phyloP scores from a whole-genome alignment of 2,888 invertebrate species.

The Lasioglossum malachurum region DNA sequence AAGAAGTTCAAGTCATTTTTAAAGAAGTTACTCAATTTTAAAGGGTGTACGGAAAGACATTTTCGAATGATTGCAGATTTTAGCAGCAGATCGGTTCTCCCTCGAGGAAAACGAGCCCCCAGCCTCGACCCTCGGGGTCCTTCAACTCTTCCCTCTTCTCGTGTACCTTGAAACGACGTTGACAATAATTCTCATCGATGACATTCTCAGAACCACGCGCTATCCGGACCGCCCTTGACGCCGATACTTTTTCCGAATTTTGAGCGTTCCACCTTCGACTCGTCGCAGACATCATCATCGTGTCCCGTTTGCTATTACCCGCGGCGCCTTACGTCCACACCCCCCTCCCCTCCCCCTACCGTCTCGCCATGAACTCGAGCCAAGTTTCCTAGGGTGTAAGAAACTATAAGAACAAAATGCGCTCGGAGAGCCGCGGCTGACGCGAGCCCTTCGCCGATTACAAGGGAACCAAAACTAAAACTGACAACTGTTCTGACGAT shows the following conservation, averaged over 20 bases:
- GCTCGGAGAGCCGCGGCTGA: conserved; percentile 29
- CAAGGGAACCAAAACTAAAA: conserved; percentile 49
- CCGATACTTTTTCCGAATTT: background rate
- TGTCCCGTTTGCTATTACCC: conserved; percentile 1
- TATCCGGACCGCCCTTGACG: conserved; percentile 31
- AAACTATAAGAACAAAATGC: background rate
- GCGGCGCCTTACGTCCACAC: background rate
- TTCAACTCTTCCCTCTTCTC: conserved; percentile 26
- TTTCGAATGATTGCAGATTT: background rate
- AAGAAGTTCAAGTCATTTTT: background rate
- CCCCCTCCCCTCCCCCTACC: too few relatives aligned
- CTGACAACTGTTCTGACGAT: conserved; percentile 41
- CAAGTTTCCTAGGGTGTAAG: background rate
- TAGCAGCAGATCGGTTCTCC: background rate
- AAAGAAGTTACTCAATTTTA: background rate
- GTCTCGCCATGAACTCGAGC: background rate
- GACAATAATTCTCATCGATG: conserved; percentile 58
- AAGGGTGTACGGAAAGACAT: background rate
- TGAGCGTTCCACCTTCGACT: conserved; percentile 7
- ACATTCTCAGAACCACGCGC: conserved; percentile 64
- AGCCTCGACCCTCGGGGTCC: background rate
- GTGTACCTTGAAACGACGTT: conserved; percentile 48
- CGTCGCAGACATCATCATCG: conserved; percentile 23
- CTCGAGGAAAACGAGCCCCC: background rate
- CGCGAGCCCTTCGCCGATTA: conserved; percentile 37